Evolutionary conservation across 2,113 vertebrate species (phyloP).

Genomic region (Oreochromis tanganicae): DNA sequence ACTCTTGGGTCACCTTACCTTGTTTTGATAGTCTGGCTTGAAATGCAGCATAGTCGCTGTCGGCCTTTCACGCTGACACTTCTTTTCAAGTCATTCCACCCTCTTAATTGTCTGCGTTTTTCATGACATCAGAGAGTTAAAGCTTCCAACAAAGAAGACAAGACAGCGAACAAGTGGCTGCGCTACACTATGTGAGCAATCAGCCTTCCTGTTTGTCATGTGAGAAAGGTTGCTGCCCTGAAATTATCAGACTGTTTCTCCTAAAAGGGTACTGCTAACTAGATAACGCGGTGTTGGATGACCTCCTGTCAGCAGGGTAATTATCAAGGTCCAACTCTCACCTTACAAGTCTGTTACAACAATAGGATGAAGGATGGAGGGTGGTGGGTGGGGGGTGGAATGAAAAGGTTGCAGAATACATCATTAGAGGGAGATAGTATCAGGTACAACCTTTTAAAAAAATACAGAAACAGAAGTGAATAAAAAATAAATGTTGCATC

Average conservation of each 20-base stretch:
- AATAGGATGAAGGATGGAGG: not conserved
- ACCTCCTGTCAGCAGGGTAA: slow-evolving; percentile 50
- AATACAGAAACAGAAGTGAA: not conserved
- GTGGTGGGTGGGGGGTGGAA: not conserved
- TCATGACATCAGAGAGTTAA: slow-evolving; percentile 46
- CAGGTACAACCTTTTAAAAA: not conserved
- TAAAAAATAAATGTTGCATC: not conserved
- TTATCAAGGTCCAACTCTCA: slow-evolving; percentile 54
- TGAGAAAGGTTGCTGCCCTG: slow-evolving; percentile 51
- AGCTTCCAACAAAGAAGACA: slow-evolving; percentile 21
- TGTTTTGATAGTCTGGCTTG: slow-evolving; percentile 67
- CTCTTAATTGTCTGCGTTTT: slow-evolving; percentile 49
- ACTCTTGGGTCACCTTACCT: slow-evolving; percentile 69
- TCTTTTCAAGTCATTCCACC: slow-evolving; percentile 41
- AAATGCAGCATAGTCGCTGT: slow-evolving; percentile 62
- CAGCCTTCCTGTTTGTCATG: slow-evolving; percentile 41
- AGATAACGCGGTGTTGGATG: slow-evolving; percentile 55
- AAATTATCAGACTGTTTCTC: slow-evolving; percentile 42
- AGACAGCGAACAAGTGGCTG: slow-evolving; percentile 21
- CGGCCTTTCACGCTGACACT: slow-evolving; percentile 30
- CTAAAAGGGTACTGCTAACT: slow-evolving; percentile 18
- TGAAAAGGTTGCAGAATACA: not conserved
- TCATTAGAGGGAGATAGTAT: not conserved
- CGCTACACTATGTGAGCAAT: slow-evolving; percentile 12
- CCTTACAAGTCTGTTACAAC: slow-evolving; percentile 53